Evolutionary conservation across 1,140 invertebrate genomes (phyloP), one percentile per base, ranked within the genome.

Genomic region (Drosophila quadrilineata): DNA sequence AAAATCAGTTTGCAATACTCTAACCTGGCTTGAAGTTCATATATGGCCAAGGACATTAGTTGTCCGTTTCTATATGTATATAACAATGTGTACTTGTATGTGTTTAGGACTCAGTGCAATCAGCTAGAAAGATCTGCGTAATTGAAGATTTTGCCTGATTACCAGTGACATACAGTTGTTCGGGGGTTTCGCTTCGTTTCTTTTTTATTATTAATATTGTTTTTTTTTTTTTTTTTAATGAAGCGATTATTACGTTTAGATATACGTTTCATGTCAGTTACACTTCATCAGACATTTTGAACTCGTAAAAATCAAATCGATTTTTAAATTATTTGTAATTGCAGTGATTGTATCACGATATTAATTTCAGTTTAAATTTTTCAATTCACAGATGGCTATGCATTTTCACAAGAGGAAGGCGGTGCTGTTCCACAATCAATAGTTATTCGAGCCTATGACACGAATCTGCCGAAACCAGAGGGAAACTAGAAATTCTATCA

Each of bases 381-480:
- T 60, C 8, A 31, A 2, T 62, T 4, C 68, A 16, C 57, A 98
- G 97, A 98, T 94, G 98, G 98, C 60, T 99, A 96, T 92, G 98
- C 98, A 64, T 99, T 99, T 92, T 99, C 98, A 10, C 98, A 99
- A 95, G 98, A 99, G 92, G 98, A 99, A 93, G 95, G 97, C 88
- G 98, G 97, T 60, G 95, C 94, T 75, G 95, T 99, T 33, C 94
- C 95, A 16, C 97, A 99, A 91, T 96, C 96, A 40, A 95, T 96
- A 76, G 93, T 98, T 71, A 97, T 98, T 88, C 93, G 97, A 88
- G 95, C 95, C 19, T 98, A 98, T 93, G 95, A 98, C 91, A 98
- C 96, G 60, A 96, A 95, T 89, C 92, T 94, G 89, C 95, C 95
- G 79, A 95, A 96, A 90, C 94, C 94, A 54, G 93, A 92, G 82